Base-by-base conservation (phyloP, 2,888 invertebrate species). In the Eucriotettix oculatus region DNA sequence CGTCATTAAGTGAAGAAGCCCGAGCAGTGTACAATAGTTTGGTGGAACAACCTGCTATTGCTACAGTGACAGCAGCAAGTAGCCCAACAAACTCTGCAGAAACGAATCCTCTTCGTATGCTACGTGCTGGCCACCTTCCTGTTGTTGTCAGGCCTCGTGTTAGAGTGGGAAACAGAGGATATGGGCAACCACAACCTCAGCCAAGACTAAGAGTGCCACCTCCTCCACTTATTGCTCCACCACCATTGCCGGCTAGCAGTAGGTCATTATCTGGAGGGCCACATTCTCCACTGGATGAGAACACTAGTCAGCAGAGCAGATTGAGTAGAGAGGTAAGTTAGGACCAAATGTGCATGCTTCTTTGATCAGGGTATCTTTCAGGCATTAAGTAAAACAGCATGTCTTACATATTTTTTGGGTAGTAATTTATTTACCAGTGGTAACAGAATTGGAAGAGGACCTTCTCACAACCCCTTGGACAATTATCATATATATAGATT, bases 1-100 rank as follows among this genome's bases (percentile, higher is more conserved):
- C 86, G 42, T 85, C 86, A 42, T 79, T 94, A 67, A 89, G 90
- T 16, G 87, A 88, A 69, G 92, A 94, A 73, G 90, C 93, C 56
- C 92, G 91, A 71, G 84, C 89, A 69, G 97, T 94, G 0, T 98
- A 98, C 76, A 88, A 90, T 69, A 87, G 90, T 68, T 78, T 98
- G 58, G 92, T 98, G 59, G 94, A 95, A 71, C 81, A 85, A 64
- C 83, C 85, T 54, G 65, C 68, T 17, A 65, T 68, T 29, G 67
- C 65, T 55, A 48, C 66, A 58, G 57, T 63, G 58, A 52, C 62
- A 61, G 58, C 63, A 60, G 61, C 55, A 57, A 40, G 58, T 42
- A 56, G 60, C 61, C 59, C 63, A n/a, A 57, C 59, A 29, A 54
- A 53, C 41, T 14, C 60, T 54, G 56, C 58, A 40, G 58, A 74